These are phyloP conservation scores for Bembecia ichneumoniformis DNA, from an alignment of 2,888 invertebrate genomes.

Conservation along the genomic window DNA sequence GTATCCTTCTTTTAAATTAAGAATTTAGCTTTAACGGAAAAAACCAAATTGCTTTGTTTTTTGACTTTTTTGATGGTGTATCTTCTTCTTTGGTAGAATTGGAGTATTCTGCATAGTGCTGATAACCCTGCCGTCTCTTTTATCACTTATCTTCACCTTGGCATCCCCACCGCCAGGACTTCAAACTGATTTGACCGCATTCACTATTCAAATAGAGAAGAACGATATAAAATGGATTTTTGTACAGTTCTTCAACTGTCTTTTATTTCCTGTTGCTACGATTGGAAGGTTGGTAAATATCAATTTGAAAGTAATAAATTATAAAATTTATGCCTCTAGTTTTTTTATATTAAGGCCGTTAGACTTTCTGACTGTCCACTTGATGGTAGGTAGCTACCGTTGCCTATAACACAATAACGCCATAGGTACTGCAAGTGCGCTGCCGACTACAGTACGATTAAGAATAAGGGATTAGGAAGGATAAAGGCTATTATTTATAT, in stretches of 20 bases:
- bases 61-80: background rate
- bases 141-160: constrained; percentile 72
- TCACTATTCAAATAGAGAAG: constrained; percentile 48
- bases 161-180: constrained; percentile 74
- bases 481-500: too few species aligned
- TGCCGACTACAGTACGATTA: too few species aligned
- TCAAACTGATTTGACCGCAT: constrained; percentile 47
- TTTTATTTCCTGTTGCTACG: constrained; percentile 74
- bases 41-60: too few species aligned
- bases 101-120: constrained; percentile 45
- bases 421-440: too few species aligned
- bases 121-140: constrained; percentile 67
- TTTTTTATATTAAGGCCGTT: too few species aligned
- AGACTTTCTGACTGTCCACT: too few species aligned
- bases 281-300: constrained; percentile 68
- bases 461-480: too few species aligned
- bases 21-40: background rate
- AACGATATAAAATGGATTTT: constrained; percentile 54
- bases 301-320: too few species aligned
- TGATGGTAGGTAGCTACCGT: too few species aligned
- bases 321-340: too few species aligned
- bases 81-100: constrained; percentile 28
- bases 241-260: constrained; percentile 58
- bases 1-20: too few species aligned
- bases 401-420: too few species aligned